Evolutionary conservation across 2,113 vertebrate species (phyloP).

Genomic region (Turdus rufiventris): DNA sequence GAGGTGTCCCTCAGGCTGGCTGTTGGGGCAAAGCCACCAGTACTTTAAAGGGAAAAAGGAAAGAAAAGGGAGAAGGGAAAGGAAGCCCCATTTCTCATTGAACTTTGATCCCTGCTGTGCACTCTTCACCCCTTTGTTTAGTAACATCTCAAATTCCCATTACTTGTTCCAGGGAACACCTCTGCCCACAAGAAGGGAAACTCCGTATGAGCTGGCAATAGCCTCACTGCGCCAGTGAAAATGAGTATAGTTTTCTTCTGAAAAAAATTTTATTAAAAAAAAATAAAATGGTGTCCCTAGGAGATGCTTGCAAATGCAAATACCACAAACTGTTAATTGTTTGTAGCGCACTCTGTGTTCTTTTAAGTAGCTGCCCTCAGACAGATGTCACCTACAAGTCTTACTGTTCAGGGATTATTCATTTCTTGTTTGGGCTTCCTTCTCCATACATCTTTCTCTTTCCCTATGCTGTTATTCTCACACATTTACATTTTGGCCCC

Average conservation of each 20-base stretch:
- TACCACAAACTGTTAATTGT: not conserved
- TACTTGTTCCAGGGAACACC: not conserved
- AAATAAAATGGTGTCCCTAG: not conserved
- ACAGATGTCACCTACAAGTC: not conserved
- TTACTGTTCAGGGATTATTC: not conserved
- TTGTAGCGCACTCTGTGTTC: not conserved
- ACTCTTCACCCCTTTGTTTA: not conserved
- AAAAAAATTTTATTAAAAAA: not conserved
- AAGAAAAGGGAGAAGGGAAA: not conserved
- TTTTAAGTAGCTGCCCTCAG: not conserved
- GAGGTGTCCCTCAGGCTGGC: fast-evolving
- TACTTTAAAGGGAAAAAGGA: not conserved
- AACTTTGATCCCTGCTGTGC: not conserved
- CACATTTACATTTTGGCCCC: not conserved
- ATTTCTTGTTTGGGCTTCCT: not conserved
- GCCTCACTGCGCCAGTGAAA: not conserved
- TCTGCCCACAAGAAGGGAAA: not conserved
- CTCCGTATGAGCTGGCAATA: fast-evolving
- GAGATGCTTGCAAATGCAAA: not conserved
- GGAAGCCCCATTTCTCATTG: not conserved
- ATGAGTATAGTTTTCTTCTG: not conserved
- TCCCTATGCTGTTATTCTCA: not conserved
- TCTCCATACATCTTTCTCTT: not conserved
- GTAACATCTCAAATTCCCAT: not conserved
- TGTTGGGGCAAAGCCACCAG: not conserved